Base-by-base conservation (phyloP, 2,888 invertebrate species). In the Amiota communis region DNA sequence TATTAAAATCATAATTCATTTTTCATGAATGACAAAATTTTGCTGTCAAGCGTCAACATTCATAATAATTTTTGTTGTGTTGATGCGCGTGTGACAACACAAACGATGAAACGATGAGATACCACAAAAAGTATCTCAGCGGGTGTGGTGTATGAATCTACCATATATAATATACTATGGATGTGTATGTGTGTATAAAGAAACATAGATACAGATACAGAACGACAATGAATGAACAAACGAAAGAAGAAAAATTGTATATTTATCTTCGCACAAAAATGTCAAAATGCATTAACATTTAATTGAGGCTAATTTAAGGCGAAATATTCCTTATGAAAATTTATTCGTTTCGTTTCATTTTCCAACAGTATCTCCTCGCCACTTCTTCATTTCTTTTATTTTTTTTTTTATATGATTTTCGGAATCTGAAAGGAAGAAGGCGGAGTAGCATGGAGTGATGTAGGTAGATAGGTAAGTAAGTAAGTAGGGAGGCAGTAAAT, bases 201-300 rank as follows among this genome's bases (percentile, higher is more conserved):
- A 10, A 47, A 59, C 49, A 53, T 36, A 8, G 61, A 13, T 67
- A 36, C 47, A 8, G 65, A 13, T 67, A 36, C 47, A 56, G 36
- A 72, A 69, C 36, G 59, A 68, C 68, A 72, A 65, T 47, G 46
- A 72, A 65, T 47, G 46, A 15, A 15, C 56, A 74, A 73, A 53
- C 20, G 68, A 48, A 48, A 71, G 63, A 51, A 56, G 49, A 57
- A 64, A 56, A 67, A 46, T 67, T 68, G 71, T 65, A 68, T 70
- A 71, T 75, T 71, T 72, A 68, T 64, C 69, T 67, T 71, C 72
- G 59, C 63, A 69, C 81, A 88, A 82, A 88, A 85, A 88, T 88
- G 89, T 88, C 88, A 88, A 88, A 88, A 88, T 86, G 87, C 87
- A 88, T 88, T 88, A 88, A 88, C 88, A 88, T 88, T 88, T 87